These are phyloP conservation scores for Clarias pachynema DNA, from an alignment of 2,797 vertebrate genomes.

Conservation along the genomic window DNA sequence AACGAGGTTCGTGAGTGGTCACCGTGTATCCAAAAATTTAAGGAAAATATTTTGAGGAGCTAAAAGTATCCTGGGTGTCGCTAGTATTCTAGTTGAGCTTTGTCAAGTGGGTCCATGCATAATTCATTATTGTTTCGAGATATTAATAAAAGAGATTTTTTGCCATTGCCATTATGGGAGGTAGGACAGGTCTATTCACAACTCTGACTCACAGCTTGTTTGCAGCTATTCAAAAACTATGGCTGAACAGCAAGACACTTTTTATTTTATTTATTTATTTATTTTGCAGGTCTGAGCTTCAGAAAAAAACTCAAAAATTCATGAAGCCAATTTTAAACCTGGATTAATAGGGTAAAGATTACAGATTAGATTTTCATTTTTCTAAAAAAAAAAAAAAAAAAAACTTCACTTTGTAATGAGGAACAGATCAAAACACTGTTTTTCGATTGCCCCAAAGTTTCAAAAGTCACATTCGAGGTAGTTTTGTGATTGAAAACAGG, in stretches of 20 bases:
- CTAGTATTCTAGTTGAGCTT: background rate
- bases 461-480: slow-evolving; percentile 41
- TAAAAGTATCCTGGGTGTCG: slow-evolving; percentile 16
- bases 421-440: background rate
- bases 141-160: slow-evolving; percentile 61
- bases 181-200: slow-evolving; percentile 70
- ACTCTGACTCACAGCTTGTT: slow-evolving; percentile 74
- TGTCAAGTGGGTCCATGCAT: slow-evolving; percentile 26
- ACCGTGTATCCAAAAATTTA: background rate
- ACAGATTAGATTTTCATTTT: background rate
- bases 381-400: background rate
- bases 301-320: background rate
- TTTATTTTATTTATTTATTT: too few relatives aligned
- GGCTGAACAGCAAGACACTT: slow-evolving; percentile 57
- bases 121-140: slow-evolving; percentile 16
- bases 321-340: background rate
- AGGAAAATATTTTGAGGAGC: background rate
- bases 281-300: slow-evolving; percentile 9
- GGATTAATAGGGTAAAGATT: background rate
- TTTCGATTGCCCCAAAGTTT: background rate
- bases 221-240: slow-evolving; percentile 60
- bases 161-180: slow-evolving; percentile 64
- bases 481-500: slow-evolving; percentile 6
- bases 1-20: background rate
- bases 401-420: background rate